Conservation (phyloP, 2,113 vertebrate genomes). For the Recurvirostra avosetta region DNA sequence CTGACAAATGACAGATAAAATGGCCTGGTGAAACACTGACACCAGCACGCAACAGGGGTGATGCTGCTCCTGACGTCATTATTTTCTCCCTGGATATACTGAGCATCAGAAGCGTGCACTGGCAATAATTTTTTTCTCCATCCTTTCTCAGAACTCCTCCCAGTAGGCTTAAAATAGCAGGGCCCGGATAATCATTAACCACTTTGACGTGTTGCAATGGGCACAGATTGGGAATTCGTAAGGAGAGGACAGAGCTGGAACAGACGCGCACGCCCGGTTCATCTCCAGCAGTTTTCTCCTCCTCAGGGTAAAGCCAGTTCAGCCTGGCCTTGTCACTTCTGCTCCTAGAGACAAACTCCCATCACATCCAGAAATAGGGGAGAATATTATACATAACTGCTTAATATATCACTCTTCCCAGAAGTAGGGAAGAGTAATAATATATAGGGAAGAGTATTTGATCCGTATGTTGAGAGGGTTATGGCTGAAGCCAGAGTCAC, state of each 20-base stretch:
- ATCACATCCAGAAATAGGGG: not conserved
- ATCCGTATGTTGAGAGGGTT: not conserved
- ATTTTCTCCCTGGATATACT: not conserved
- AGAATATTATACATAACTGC: not conserved
- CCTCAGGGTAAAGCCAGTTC: not conserved
- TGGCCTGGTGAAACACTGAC: not conserved
- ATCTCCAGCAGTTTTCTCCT: not conserved
- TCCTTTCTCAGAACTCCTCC: not conserved
- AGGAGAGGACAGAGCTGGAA: not conserved
- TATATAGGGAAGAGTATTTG: not conserved
- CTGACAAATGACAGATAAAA: not conserved
- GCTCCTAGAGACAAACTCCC: not conserved
- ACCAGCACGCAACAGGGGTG: not conserved
- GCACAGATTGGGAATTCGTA: not conserved
- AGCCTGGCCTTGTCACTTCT: not conserved
- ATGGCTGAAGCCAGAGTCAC: not conserved
- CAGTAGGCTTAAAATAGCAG: slow-evolving; percentile 30
- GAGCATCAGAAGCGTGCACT: rapidly evolving
- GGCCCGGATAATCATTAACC: slow-evolving; percentile 1
- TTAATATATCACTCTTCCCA: not conserved
- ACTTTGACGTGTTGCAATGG: not conserved
- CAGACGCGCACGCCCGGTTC: not conserved
- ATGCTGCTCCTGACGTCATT: not conserved
- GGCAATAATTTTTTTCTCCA: not conserved
- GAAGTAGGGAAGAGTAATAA: not conserved